Percentiles rank a stretch among this genome's conserved stretches.
Conservation (phyloP, 2,113 vertebrate species). For the Benitochromis conjunctus region DNA sequence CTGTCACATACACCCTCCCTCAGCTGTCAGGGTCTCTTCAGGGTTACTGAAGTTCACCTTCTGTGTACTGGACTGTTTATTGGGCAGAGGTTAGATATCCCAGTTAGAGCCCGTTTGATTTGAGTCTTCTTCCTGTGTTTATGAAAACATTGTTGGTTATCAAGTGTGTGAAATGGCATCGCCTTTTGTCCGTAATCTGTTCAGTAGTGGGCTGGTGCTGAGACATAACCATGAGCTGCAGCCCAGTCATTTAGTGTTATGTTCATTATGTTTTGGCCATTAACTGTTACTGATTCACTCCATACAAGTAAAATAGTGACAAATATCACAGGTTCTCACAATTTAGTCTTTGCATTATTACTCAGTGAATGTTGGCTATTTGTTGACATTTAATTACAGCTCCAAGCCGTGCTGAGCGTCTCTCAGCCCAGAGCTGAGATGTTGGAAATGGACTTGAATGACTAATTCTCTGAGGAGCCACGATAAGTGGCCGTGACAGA, state of each 20-base stretch:
- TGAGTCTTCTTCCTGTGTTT: fast-evolving
- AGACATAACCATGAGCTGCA: background rate
- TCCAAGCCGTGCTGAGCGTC: background rate
- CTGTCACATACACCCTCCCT: slow-evolving; percentile 1
- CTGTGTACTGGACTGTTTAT: background rate
- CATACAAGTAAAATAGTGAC: background rate
- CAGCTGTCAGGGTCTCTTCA: background rate
- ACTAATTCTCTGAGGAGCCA: slow-evolving; percentile 16
- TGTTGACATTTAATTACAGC: background rate
- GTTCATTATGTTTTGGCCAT: background rate
- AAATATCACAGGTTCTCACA: background rate
- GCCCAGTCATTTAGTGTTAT: fast-evolving
- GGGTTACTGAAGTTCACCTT: background rate
- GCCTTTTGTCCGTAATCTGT: background rate
- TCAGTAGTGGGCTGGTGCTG: background rate
- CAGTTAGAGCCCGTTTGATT: background rate
- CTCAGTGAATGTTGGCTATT: background rate
- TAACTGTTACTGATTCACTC: background rate
- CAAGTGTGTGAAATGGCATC: background rate
- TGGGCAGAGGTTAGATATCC: background rate
- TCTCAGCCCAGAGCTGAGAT: background rate
- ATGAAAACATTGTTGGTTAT: background rate
- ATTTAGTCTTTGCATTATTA: background rate
- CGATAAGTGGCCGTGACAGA: background rate
- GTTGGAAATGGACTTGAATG: background rate